Conservation (phyloP, 2,113 vertebrate genomes). For the Bambusicola thoracicus region DNA sequence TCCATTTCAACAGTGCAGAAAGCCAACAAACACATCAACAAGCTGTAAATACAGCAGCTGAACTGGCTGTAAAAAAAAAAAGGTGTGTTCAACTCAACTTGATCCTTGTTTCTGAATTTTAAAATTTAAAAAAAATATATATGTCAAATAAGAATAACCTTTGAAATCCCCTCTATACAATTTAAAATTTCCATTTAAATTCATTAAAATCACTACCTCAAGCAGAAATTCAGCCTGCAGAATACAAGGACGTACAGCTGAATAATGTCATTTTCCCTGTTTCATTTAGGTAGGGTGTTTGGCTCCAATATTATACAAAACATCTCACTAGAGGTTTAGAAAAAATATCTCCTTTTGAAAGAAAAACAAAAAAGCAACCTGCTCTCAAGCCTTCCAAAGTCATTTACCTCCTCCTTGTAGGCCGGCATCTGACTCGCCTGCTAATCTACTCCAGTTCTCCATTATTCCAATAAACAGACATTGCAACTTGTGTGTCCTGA, state of each 20-base stretch:
- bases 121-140: conserved; percentile 53
- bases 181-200: conserved; percentile 58
- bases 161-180: conserved; percentile 38
- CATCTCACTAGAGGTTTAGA: background rate
- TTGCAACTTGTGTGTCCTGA: background rate
- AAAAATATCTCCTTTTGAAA: background rate
- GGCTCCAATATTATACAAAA: background rate
- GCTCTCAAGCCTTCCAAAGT: background rate
- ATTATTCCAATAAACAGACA: conserved; percentile 18
- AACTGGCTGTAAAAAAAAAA: conserved; percentile 15
- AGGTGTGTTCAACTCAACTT: conserved; percentile 7
- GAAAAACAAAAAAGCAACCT: background rate
- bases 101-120: conserved; percentile 32
- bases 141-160: conserved; percentile 40
- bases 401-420: background rate
- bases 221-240: conserved; percentile 10
- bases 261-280: conserved; percentile 21
- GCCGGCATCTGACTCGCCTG: background rate
- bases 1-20: background rate
- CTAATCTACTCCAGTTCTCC: background rate
- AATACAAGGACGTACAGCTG: background rate
- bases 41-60: background rate
- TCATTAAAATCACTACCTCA: conserved; percentile 52
- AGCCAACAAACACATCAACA: background rate
- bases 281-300: conserved; percentile 7